Evolutionary conservation across 2,888 invertebrate species (phyloP).

Genomic region (Nomada lathburiana): DNA sequence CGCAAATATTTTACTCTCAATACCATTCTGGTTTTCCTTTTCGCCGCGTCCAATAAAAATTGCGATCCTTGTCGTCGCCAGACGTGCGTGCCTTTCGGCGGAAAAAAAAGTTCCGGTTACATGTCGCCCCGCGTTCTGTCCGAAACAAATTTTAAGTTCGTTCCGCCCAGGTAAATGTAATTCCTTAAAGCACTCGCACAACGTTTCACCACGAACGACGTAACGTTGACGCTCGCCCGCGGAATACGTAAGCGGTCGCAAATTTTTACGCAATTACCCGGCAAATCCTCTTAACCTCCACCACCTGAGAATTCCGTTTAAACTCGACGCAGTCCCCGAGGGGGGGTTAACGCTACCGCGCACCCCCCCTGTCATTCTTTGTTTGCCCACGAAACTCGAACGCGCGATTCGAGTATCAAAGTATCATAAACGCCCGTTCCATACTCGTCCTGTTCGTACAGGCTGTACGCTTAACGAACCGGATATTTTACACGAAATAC

Average conservation of each 20-base stretch:
- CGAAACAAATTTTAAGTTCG: too few species aligned
- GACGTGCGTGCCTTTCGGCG: too few species aligned
- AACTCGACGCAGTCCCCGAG: conserved; percentile 3
- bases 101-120: too few species aligned
- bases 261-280: conserved; percentile 49
- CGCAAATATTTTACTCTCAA: too few species aligned
- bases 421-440: not conserved
- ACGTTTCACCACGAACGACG: not conserved
- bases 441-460: not conserved
- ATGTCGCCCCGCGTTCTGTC: too few species aligned
- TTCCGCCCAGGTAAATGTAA: conserved; percentile 10
- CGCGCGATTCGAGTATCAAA: conserved; percentile 11
- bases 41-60: too few species aligned
- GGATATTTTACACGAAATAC: not conserved
- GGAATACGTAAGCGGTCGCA: conserved; percentile 28
- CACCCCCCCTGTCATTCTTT: conserved; percentile 21
- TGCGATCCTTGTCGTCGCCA: too few species aligned
- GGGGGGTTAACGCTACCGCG: not conserved
- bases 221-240: not conserved
- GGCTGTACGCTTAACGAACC: not conserved
- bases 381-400: conserved; percentile 14
- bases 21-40: too few species aligned
- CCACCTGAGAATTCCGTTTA: conserved; percentile 23
- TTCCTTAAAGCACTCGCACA: conserved; percentile 20
- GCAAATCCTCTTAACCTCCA: conserved; percentile 30